Conservation (phyloP, 2,113 vertebrate genomes). For the Rana temporaria region DNA sequence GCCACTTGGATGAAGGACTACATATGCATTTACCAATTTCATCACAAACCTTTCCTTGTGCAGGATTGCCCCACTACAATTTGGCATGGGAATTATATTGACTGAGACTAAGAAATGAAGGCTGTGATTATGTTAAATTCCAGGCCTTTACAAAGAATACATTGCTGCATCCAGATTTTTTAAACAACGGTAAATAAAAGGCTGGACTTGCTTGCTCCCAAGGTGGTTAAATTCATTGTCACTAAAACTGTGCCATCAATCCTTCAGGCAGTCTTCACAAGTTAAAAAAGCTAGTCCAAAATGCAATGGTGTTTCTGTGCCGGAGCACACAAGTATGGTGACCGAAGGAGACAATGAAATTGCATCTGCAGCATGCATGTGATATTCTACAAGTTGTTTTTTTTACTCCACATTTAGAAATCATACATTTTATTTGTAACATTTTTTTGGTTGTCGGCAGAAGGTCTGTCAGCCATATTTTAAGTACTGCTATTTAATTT, state of each 20-base stretch:
- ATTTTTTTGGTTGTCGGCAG: not conserved
- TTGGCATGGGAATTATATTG: slow-evolving; percentile 43
- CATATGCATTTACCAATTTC: slow-evolving; percentile 39
- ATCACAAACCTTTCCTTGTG: slow-evolving; percentile 64
- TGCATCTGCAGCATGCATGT: no score
- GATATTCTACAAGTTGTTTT: not conserved
- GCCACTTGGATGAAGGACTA: slow-evolving; percentile 65
- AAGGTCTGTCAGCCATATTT: slow-evolving; percentile 2
- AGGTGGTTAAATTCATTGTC: not conserved
- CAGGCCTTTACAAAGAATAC: not conserved
- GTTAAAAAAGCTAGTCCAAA: no score
- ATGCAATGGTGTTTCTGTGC: no score
- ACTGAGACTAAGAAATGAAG: not conserved
- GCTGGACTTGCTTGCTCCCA: not conserved
- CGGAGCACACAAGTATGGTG: no score
- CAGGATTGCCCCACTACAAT: slow-evolving; percentile 25
- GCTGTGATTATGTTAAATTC: not conserved
- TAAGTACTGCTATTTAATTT: slow-evolving; percentile 11
- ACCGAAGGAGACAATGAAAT: no score
- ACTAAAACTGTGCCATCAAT: slow-evolving; percentile 43
- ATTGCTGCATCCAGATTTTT: slow-evolving; percentile 16
- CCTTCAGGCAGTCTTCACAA: no score
- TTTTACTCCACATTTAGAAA: not conserved
- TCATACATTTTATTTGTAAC: slow-evolving; percentile 3
- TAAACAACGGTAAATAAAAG: not conserved